Evolutionary conservation across 2,888 invertebrate species (phyloP), one percentile per base, ranked within the genome.

Genomic region (Spilarctia lutea): DNA sequence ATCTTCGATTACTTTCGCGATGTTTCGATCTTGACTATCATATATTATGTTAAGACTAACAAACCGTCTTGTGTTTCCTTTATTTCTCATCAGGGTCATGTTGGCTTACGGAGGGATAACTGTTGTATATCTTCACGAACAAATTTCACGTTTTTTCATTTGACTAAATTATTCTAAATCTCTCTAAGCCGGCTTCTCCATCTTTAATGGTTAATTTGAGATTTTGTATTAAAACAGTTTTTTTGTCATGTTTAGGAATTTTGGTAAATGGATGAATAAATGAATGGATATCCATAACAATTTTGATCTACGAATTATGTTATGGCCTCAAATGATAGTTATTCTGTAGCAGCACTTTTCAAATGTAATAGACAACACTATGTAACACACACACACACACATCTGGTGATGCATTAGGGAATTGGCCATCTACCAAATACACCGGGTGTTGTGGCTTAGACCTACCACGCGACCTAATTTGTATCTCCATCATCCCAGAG

Each of bases 1-100:
- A 89, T 87, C 85, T 81, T 75, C 48, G 68, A 81, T 80, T 73
- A 75, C 73, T 76, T 83, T 83, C 79, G 74, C 76, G 74, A 75
- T 75, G 78, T 82, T 83, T 80, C 72, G 78, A 70, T 70, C 39
- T 70, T 70, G 82, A 83, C 80, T 79, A 42, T 78, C 79, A 82
- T 81, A 80, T 75, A 78, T 78, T 42, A 45, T 48, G 33, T 73
- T 42, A 42, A 30, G 65, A 52, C 24, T 68, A 48, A 71, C 67
- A 52, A 63, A 71, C 33, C 60, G 60, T 68, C 39, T 52, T 68
- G 35, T 71, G 20, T 67, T 75, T 56, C 74, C 70, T 48, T n/a
- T 73, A n/a, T 39, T 33, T 73, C 20, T 39, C 20, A 6, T 71
- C 30, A 48, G 48, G n/a, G 65, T 65, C 65, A 35, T 70, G 69